A percentile compares a stretch with the other conserved stretches of the same genome.
phyloP scores from a whole-genome alignment of 2,113 vertebrate species.

The Melanocharis versteri region DNA sequence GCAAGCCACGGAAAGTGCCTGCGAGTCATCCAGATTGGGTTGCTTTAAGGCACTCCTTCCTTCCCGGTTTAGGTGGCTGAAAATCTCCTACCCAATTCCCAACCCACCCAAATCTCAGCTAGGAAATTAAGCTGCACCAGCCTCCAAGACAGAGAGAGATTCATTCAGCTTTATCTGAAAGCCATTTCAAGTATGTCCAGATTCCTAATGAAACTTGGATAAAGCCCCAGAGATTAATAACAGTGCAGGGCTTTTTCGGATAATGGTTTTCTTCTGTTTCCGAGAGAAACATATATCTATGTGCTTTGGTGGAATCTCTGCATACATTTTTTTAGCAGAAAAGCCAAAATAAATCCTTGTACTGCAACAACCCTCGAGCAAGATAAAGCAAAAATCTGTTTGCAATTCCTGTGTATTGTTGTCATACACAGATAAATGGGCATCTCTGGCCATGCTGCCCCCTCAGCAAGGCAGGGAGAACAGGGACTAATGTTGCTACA shows the following conservation, averaged over 20 bases:
- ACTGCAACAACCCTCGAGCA: background rate
- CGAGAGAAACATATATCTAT: slow-evolving; percentile 49
- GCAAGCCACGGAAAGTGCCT: background rate
- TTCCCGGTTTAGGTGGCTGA: background rate
- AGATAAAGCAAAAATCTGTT: slow-evolving; percentile 42
- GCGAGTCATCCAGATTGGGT: background rate
- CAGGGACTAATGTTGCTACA: background rate
- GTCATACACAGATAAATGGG: background rate
- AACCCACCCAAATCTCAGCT: slow-evolving; percentile 38
- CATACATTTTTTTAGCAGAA: slow-evolving; percentile 18
- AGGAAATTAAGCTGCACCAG: slow-evolving; percentile 53
- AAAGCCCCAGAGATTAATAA: slow-evolving; percentile 66
- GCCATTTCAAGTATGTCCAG: slow-evolving; percentile 65
- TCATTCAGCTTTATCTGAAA: slow-evolving; percentile 58
- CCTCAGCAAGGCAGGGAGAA: background rate
- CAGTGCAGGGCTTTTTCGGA: slow-evolving; percentile 42
- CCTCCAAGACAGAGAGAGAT: slow-evolving; percentile 34
- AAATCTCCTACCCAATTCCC: slow-evolving; percentile 21
- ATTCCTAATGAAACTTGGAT: slow-evolving; percentile 57
- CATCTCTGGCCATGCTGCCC: background rate
- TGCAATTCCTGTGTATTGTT: background rate
- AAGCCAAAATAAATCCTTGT: slow-evolving; percentile 37
- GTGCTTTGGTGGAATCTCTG: slow-evolving; percentile 32
- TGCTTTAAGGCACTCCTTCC: background rate
- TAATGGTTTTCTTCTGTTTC: slow-evolving; percentile 43